phyloP scores from a whole-genome alignment of 2,888 invertebrate species.

The Heliconius erato region DNA sequence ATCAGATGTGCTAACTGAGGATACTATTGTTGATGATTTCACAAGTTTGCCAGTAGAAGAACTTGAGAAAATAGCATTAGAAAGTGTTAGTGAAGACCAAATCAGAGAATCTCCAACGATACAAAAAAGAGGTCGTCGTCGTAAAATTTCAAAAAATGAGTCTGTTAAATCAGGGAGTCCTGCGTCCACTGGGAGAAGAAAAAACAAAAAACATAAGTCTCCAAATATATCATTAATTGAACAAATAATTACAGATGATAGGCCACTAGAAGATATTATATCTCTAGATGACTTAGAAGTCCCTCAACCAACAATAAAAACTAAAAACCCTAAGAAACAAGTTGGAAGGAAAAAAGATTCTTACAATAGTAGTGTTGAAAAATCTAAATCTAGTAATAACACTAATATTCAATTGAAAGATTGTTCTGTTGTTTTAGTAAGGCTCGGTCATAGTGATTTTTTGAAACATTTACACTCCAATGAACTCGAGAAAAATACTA shows the following conservation, averaged over 20 bases:
- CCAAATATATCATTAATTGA: constrained; percentile 79
- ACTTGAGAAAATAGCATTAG: constrained; percentile 75
- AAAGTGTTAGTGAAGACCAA: constrained; percentile 61
- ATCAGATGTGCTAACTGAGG: constrained; percentile 58
- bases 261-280: constrained; percentile 78
- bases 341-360: constrained; percentile 56
- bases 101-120: constrained; percentile 50
- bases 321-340: constrained; percentile 56
- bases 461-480: constrained; percentile 40
- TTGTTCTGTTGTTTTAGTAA: constrained; percentile 69
- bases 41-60: constrained; percentile 78
- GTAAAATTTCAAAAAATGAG: constrained; percentile 58
- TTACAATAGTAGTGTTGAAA: constrained; percentile 55
- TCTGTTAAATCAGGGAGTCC: constrained; percentile 66
- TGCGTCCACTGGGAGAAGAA: constrained; percentile 54
- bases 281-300: constrained; percentile 73
- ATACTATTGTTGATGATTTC: constrained; percentile 74
- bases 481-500: constrained; percentile 3
- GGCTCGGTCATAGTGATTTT: constrained; percentile 65
- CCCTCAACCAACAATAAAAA: constrained; percentile 56
- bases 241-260: constrained; percentile 77
- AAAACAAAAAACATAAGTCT: constrained; percentile 63
- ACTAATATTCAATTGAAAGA: constrained; percentile 61
- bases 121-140: constrained; percentile 59
- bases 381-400: constrained; percentile 44